phyloP scores from a whole-genome alignment of 2,888 invertebrate genomes.

The Diaprepes abbreviatus region DNA sequence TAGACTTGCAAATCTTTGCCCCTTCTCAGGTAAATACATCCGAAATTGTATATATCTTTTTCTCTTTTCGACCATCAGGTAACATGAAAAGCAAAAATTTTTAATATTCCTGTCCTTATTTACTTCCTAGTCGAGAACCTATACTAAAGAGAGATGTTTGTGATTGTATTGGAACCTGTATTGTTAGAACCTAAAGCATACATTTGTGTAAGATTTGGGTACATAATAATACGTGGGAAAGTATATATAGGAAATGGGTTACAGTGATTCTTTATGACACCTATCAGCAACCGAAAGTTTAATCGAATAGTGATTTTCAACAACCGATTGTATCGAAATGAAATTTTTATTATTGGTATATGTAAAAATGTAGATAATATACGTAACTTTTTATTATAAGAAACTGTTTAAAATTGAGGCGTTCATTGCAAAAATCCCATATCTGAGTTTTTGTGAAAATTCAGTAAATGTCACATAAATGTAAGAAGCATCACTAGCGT shows the following conservation, averaged over 20 bases:
- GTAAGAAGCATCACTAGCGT: too few species aligned
- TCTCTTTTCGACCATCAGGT: conserved; percentile 44
- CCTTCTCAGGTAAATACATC: conserved; percentile 48
- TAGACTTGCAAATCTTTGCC: conserved; percentile 56
- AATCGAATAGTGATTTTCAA: too few species aligned
- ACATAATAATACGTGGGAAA: conserved; percentile 40
- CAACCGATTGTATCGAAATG: too few species aligned
- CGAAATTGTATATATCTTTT: conserved; percentile 27
- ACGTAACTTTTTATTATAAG: too few species aligned
- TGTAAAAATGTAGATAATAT: too few species aligned
- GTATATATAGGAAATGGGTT: conserved; percentile 27
- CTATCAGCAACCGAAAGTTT: background rate
- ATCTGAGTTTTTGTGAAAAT: too few species aligned
- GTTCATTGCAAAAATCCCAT: too few species aligned
- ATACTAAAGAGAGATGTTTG: conserved; percentile 15
- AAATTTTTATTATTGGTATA: too few species aligned
- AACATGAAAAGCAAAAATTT: conserved; percentile 42
- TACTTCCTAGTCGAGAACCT: background rate
- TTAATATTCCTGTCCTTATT: conserved; percentile 19
- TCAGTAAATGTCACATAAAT: too few species aligned
- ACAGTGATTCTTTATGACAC: background rate
- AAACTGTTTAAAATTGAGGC: too few species aligned
- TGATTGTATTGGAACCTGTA: conserved; percentile 28
- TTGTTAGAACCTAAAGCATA: conserved; percentile 22
- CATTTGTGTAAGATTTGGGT: conserved; percentile 42